Conservation (phyloP, 2,113 vertebrate species). For the Lutjanus erythropterus region DNA sequence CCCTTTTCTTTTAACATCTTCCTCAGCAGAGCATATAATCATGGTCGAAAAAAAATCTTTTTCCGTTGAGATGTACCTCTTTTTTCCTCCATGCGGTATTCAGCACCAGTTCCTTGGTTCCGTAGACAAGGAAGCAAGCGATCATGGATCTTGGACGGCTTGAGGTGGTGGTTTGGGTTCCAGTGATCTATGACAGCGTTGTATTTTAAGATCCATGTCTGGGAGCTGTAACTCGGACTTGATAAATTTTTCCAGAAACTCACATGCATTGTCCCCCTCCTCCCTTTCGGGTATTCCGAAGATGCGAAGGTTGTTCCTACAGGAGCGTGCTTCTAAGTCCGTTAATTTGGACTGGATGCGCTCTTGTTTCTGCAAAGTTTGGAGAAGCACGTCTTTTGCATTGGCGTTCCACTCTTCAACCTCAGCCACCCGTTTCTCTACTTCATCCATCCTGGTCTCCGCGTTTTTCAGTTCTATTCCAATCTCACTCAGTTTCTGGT, state of each 20-base stretch:
- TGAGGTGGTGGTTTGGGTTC: not conserved
- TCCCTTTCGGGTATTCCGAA: not conserved
- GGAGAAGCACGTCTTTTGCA: not conserved
- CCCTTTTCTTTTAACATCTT: too few relatives aligned
- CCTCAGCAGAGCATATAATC: too few relatives aligned
- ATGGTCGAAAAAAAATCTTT: not conserved
- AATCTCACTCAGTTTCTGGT: too few relatives aligned
- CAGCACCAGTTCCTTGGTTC: not conserved
- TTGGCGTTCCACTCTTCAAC: not conserved
- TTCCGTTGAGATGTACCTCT: not conserved
- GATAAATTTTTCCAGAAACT: not conserved
- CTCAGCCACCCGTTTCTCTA: not conserved
- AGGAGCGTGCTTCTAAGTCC: not conserved
- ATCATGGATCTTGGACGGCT: not conserved
- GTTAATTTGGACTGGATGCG: not conserved
- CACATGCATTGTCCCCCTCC: not conserved
- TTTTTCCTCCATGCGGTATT: not conserved
- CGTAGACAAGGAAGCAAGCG: not conserved
- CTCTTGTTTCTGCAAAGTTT: not conserved
- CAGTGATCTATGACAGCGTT: not conserved
- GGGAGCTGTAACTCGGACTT: not conserved
- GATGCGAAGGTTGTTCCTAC: not conserved
- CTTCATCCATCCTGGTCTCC: not conserved
- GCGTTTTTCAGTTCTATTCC: too few relatives aligned
- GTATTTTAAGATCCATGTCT: not conserved